Evolutionary conservation across 2,113 vertebrate species (phyloP).

Genomic region (Grammomys surdaster): DNA sequence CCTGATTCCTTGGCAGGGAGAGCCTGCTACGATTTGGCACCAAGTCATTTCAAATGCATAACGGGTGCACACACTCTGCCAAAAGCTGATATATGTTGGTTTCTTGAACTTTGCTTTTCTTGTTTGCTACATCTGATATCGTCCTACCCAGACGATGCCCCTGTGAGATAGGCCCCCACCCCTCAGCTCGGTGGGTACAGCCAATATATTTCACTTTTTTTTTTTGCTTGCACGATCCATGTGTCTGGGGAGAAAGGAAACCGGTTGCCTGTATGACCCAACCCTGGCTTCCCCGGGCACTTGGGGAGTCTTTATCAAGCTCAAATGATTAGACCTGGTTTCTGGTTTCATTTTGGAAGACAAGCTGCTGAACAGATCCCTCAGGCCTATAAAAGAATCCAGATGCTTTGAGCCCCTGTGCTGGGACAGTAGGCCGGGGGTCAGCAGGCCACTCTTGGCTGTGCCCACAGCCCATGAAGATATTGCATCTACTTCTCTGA

Average conservation of each 20-base stretch:
- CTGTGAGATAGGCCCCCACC: conserved; percentile 40
- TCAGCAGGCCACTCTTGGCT: background rate
- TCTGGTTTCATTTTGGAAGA: conserved; percentile 85
- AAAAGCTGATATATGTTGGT: conserved; percentile 69
- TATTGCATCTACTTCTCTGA: background rate
- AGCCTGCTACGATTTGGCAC: conserved; percentile 76
- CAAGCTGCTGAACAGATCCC: conserved; percentile 79
- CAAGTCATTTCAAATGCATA: conserved; percentile 77
- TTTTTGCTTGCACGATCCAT: background rate
- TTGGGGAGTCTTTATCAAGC: conserved; percentile 82
- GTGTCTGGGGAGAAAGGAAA: conserved; percentile 56
- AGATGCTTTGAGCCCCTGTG: conserved; percentile 34
- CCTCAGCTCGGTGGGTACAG: background rate
- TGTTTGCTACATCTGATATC: conserved; percentile 70
- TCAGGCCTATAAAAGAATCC: conserved; percentile 61
- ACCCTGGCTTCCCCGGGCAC: conserved; percentile 71
- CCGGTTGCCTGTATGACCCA: background rate
- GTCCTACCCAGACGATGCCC: conserved; percentile 72
- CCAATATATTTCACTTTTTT: background rate
- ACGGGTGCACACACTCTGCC: conserved; percentile 53
- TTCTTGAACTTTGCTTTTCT: conserved; percentile 68
- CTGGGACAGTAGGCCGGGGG: conserved; percentile 17
- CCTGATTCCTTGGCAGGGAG: conserved; percentile 83
- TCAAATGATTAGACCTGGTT: conserved; percentile 85
- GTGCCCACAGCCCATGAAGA: background rate